Conservation (phyloP, 1,140 invertebrate species). For the Neotoxoptera formosana region DNA sequence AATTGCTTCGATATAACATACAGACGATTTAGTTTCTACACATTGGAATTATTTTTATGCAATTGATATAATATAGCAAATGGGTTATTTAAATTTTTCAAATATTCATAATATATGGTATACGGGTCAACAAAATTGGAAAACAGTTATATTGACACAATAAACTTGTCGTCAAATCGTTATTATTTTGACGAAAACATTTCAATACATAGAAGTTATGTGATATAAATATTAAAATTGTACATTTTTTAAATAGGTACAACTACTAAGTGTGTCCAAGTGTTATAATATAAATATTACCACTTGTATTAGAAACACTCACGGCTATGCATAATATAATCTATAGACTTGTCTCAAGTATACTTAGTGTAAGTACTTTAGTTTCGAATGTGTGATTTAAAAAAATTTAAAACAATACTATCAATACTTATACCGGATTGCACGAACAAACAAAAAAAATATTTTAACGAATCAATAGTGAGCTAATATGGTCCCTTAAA, state of each 20-base stretch:
- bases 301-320: background rate
- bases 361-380: background rate
- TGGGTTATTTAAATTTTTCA: background rate
- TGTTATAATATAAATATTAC: background rate
- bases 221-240: background rate
- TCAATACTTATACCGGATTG: background rate
- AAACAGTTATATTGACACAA: background rate
- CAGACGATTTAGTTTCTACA: background rate
- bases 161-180: background rate
- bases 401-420: background rate
- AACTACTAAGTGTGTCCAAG: background rate
- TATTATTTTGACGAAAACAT: background rate
- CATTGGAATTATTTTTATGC: background rate
- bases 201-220: background rate
- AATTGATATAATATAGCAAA: background rate
- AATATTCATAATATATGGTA: background rate
- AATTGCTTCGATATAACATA: background rate
- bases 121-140: background rate
- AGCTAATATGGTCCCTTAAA: too few species aligned
- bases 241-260: background rate
- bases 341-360: background rate
- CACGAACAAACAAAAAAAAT: too few species aligned
- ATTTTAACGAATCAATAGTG: too few species aligned
- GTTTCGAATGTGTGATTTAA: background rate
- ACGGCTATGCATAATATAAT: background rate